phyloP scores from a whole-genome alignment of 2,888 invertebrate genomes.

The Drosophila antonietae region DNA sequence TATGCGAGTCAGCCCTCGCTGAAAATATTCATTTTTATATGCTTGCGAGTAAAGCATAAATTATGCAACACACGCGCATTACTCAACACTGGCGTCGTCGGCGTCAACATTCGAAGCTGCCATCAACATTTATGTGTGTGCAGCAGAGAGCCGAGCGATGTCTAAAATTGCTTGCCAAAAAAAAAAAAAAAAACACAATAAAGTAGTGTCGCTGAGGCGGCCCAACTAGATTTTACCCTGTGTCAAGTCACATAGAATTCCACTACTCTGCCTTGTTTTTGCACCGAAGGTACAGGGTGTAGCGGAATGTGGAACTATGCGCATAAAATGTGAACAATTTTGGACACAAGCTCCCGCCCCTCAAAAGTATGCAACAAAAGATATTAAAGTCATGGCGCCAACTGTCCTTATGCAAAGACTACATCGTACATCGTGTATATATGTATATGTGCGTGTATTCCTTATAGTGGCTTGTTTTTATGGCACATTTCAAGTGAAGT shows the following conservation, averaged over 20 bases:
- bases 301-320: constrained; percentile 1
- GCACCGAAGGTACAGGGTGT: not conserved
- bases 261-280: too few species aligned
- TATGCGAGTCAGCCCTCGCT: constrained; percentile 29
- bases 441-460: constrained; percentile 22
- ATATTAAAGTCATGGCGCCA: constrained; percentile 29
- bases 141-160: constrained; percentile 23
- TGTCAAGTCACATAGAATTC: too few species aligned
- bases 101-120: constrained; percentile 34
- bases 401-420: constrained; percentile 14
- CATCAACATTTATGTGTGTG: constrained; percentile 70
- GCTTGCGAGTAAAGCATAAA: constrained; percentile 59
- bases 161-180: constrained; percentile 48
- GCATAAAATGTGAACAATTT: constrained; percentile 37
- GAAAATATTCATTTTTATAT: constrained; percentile 43
- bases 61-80: constrained; percentile 71
- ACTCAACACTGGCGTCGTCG: constrained; percentile 61
- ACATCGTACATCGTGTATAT: constrained; percentile 1
- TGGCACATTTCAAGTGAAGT: constrained; percentile 54
- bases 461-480: constrained; percentile 48
- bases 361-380: constrained; percentile 49
- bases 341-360: constrained; percentile 5
- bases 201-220: not conserved
- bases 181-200: constrained; percentile 5
- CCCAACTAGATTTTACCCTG: not conserved